Percentiles rank a stretch among this genome's conserved stretches.
Conservation (phyloP, 1,140 invertebrate genomes). For the Sweltsa coloradensis region DNA sequence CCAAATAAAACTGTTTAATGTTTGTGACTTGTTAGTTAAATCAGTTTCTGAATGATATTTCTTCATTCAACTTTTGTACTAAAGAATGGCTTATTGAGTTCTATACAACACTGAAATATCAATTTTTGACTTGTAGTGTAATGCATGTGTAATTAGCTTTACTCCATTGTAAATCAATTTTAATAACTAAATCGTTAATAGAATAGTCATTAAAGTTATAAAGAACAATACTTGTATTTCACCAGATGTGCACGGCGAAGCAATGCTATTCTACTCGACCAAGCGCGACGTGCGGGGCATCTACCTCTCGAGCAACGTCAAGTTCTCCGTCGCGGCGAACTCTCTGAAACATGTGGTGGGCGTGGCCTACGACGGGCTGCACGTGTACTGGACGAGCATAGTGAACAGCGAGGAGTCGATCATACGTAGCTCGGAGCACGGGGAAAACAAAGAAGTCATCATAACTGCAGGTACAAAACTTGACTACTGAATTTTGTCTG, state of each 20-base stretch:
- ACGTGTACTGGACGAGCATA: conserved; percentile 65
- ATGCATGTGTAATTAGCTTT: too few species aligned
- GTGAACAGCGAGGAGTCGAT: conserved; percentile 50
- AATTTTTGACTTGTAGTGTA: too few species aligned
- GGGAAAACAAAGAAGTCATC: conserved; percentile 38
- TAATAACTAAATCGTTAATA: too few species aligned
- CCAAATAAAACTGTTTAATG: too few species aligned
- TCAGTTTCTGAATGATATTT: too few species aligned
- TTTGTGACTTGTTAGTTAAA: too few species aligned
- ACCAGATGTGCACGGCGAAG: conserved; percentile 44
- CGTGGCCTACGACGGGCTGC: conserved; percentile 47
- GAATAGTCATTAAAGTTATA: too few species aligned
- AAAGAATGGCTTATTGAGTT: too few species aligned
- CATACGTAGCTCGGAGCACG: conserved; percentile 39
- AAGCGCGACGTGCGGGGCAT: conserved; percentile 34
- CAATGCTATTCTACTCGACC: conserved; percentile 48
- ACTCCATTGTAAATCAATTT: too few species aligned
- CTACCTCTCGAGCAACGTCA: conserved; percentile 31
- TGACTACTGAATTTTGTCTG: not conserved
- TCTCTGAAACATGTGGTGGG: conserved; percentile 49
- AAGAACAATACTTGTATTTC: not conserved
- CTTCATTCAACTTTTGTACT: too few species aligned
- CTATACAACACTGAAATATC: too few species aligned
- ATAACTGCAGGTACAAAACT: conserved; percentile 29
- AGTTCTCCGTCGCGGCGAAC: conserved; percentile 32